phyloP scores from a whole-genome alignment of 2,888 invertebrate species.

The Oscheius sp. region DNA sequence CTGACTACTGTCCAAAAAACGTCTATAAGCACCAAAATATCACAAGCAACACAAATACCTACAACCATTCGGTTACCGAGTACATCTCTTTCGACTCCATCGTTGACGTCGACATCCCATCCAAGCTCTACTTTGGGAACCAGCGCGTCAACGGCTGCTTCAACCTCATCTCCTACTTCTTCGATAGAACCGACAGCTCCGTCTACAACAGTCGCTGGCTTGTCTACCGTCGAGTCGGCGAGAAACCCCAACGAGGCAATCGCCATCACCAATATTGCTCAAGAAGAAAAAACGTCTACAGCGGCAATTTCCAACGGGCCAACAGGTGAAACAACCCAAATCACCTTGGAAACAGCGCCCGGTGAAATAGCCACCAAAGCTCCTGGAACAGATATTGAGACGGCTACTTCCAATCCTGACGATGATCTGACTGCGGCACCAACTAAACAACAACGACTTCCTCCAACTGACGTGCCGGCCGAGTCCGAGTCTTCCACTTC shows the following conservation, averaged over 20 bases:
- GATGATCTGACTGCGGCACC: conserved; percentile 7
- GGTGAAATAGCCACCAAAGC: not conserved
- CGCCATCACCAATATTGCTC: not conserved
- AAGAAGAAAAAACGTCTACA: not conserved
- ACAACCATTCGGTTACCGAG: too few relatives aligned
- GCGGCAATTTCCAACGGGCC: not conserved
- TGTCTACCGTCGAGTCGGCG: not conserved
- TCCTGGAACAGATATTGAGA: conserved; percentile 5
- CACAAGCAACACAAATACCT: too few relatives aligned
- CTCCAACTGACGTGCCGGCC: conserved; percentile 12
- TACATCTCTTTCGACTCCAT: too few relatives aligned
- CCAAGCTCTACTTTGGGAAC: too few relatives aligned
- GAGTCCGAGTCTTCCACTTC: not conserved
- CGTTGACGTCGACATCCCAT: too few relatives aligned
- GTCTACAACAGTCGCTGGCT: too few relatives aligned
- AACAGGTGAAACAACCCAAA: conserved; percentile 7
- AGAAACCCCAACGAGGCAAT: not conserved
- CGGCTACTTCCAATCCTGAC: conserved; percentile 8
- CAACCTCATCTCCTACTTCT: not conserved
- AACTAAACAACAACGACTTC: conserved; percentile 12
- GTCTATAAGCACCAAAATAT: not conserved
- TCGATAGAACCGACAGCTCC: not conserved
- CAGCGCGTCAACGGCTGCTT: too few relatives aligned
- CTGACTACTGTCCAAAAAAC: not conserved
- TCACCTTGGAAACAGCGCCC: conserved; percentile 33